Evolutionary conservation across 2,888 invertebrate genomes (phyloP).

Genomic region (Galeopsomyia nigrocyanea): DNA sequence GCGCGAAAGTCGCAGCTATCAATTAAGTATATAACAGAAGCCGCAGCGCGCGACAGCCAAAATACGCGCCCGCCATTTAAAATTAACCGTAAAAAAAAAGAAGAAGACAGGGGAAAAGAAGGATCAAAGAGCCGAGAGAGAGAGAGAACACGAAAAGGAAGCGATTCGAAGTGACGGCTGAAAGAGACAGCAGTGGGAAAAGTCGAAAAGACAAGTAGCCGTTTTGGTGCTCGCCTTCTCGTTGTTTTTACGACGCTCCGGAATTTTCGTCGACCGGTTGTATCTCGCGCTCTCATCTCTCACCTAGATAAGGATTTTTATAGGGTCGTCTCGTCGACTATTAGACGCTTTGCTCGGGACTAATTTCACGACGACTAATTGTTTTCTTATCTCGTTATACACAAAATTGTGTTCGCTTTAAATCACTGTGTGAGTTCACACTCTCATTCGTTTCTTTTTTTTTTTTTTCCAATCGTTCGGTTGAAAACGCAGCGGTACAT

Average conservation of each 20-base stretch:
- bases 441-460: no score
- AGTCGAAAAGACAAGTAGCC: constrained; percentile 30
- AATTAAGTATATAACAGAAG: constrained; percentile 24
- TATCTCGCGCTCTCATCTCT: no score
- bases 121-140: neutral
- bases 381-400: constrained; percentile 37
- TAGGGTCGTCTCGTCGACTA: neutral
- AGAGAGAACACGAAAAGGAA: neutral
- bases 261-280: constrained; percentile 5
- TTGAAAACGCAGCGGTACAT: no score
- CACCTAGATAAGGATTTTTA: constrained; percentile 42
- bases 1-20: constrained; percentile 8
- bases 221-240: neutral
- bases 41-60: neutral
- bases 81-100: constrained; percentile 33
- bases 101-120: constrained; percentile 15
- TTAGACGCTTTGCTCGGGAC: constrained; percentile 5
- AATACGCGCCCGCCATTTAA: constrained; percentile 26
- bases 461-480: no score
- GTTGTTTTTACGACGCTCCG: neutral
- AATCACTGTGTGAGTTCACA: no score
- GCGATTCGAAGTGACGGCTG: no score
- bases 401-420: neutral
- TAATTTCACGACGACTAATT: constrained; percentile 37
- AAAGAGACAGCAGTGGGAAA: constrained; percentile 5